Conservation (phyloP, 2,888 invertebrate genomes). For the Eretmocerus hayati region DNA sequence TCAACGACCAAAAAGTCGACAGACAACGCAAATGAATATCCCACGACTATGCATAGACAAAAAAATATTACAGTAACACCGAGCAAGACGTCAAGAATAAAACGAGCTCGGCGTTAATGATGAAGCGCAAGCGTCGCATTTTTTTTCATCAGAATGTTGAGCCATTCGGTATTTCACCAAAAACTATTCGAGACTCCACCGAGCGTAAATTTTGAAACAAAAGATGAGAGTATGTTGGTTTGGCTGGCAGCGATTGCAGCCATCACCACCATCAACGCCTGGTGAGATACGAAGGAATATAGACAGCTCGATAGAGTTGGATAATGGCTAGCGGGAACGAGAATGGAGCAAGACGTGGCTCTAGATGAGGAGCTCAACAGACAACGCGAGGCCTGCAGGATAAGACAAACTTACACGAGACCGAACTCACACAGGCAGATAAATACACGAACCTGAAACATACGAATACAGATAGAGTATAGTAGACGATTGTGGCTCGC, state of each 20-base stretch:
- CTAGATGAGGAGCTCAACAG: not conserved
- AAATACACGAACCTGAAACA: not conserved
- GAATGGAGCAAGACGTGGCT: not conserved
- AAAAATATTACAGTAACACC: too few species aligned
- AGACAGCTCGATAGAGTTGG: conserved; percentile 6
- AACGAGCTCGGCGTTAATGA: conserved; percentile 1
- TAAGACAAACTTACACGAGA: not conserved
- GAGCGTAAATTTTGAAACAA: not conserved
- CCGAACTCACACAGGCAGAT: not conserved
- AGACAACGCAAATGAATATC: too few species aligned
- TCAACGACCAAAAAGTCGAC: too few species aligned
- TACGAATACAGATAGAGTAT: too few species aligned
- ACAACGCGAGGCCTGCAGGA: not conserved
- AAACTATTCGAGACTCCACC: not conserved
- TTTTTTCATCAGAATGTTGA: conserved; percentile 7
- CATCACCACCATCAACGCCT: not conserved
- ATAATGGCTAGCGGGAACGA: not conserved
- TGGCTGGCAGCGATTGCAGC: not conserved
- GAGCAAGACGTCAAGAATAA: not conserved
- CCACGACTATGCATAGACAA: too few species aligned
- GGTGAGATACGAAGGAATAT: not conserved
- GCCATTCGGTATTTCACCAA: not conserved
- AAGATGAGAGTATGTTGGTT: conserved; percentile 1
- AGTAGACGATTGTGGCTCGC: too few species aligned
- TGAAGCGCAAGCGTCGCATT: not conserved